phyloP scores from a whole-genome alignment of 2,888 invertebrate genomes.

The Drosophila neonasuta region DNA sequence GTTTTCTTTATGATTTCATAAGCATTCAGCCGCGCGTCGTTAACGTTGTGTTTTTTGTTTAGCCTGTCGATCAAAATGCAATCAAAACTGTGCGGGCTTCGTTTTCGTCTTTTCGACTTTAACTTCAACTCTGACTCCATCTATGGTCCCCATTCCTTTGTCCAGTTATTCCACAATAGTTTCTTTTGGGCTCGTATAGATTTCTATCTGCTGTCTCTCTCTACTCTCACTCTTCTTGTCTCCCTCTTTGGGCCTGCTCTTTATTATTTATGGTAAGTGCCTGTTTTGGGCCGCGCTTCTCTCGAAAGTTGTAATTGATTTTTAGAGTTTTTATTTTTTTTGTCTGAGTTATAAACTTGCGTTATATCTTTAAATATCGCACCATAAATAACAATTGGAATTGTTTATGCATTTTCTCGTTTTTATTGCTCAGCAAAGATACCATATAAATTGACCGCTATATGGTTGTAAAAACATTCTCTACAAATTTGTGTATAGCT shows the following conservation, averaged over 20 bases:
- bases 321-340: slow-evolving; percentile 47
- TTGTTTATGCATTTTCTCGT: slow-evolving; percentile 24
- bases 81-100: slow-evolving; percentile 73
- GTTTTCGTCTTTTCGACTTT: slow-evolving; percentile 12
- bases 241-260: slow-evolving; percentile 27
- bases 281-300: slow-evolving; percentile 38
- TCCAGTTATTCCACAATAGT: slow-evolving; percentile 59
- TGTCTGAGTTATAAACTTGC: slow-evolving; percentile 43
- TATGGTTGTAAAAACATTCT: slow-evolving; percentile 9
- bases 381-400: slow-evolving; percentile 49
- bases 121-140: slow-evolving; percentile 9
- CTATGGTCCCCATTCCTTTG: slow-evolving; percentile 34
- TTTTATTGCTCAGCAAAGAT: slow-evolving; percentile 3
- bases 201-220: slow-evolving; percentile 47
- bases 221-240: background rate
- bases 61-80: slow-evolving; percentile 75
- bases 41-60: slow-evolving; percentile 35
- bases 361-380: slow-evolving; percentile 41
- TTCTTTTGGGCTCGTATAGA: slow-evolving; percentile 61
- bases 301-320: slow-evolving; percentile 62
- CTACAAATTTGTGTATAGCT: slow-evolving; percentile 14
- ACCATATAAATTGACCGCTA: background rate
- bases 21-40: slow-evolving; percentile 53
- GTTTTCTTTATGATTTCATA: slow-evolving; percentile 56
- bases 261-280: slow-evolving; percentile 70